Evolutionary conservation across 2,113 vertebrate genomes (phyloP), one percentile per base, ranked within the genome.

Genomic region (Hypocryptadius cinnamomeus): DNA sequence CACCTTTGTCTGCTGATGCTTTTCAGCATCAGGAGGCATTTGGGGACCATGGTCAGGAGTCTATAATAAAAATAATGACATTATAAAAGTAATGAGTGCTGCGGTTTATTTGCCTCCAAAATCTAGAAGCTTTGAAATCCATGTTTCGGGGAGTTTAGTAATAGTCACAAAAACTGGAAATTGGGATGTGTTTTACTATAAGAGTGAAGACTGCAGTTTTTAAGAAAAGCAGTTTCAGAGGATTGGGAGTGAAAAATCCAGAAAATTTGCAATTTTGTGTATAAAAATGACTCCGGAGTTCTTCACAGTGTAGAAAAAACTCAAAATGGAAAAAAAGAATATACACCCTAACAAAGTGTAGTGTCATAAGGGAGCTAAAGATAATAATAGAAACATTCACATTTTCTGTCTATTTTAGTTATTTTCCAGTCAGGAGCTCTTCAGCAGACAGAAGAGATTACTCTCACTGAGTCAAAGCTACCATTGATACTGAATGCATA

Each of bases 401-500:
- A 63, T 82, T 92, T 94, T 89, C 53, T 63, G 15, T 85, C 63
- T 73, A 44, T 83, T 89, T 85, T 68, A 71, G 35, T 31, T 92
- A 70, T 89, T 89, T 92, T 85, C 47, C 37, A 87, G 74, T 48
- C 59, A 93, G 87, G 42, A 82, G 40, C 40, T 60, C 54, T 85
- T 87, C 56, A 74, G 37, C 69, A 95, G 61, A 22, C 37, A 84
- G 77, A 89, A 71, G 64, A 81, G 61, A 85, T 90, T 76, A 80
- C 31, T 28, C 28, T 90, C 48, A 79, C 25, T 57, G 68, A 92
- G 31, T 59, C 74, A 92, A 94, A 94, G 35, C 59, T 63, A 63
- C 60, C 5, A 24, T 25, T 79, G 59, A 68, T 64, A 45, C 35
- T 40, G 69, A 92, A 85, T 80, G 69, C 54, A 79, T 80, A 94